phyloP scores from a whole-genome alignment of 1,140 invertebrate species.

The Cryptotermes secundus region DNA sequence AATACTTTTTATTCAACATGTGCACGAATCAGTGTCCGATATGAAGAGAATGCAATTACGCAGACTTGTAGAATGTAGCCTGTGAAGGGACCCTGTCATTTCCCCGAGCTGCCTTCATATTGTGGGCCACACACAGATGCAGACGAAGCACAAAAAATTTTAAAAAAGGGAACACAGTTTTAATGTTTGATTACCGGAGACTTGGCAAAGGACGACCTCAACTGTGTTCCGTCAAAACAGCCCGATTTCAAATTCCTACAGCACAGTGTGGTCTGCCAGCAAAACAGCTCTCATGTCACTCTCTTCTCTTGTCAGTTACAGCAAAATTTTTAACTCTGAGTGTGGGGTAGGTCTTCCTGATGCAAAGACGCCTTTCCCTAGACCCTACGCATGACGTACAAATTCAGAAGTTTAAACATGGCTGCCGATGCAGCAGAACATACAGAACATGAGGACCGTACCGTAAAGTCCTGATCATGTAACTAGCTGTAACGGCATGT shows the following conservation, averaged over 20 bases:
- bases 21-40: neutral
- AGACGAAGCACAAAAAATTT: neutral
- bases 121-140: neutral
- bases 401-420: too few species aligned
- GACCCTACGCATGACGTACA: too few species aligned
- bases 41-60: constrained; percentile 9
- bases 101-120: neutral
- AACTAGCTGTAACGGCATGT: too few species aligned
- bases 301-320: neutral
- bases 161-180: neutral
- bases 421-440: too few species aligned
- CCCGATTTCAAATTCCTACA: neutral
- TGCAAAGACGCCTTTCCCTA: neutral
- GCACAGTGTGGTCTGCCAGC: neutral
- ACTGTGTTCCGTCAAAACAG: neutral
- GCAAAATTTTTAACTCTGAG: neutral
- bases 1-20: neutral
- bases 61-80: neutral
- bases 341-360: neutral
- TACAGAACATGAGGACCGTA: too few species aligned
- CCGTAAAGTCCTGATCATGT: too few species aligned
- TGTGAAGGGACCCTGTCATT: neutral
- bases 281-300: neutral
- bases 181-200: neutral
- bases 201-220: neutral